Base-by-base conservation (phyloP, 2,797 vertebrate species). In the Poecilia wingei region DNA sequence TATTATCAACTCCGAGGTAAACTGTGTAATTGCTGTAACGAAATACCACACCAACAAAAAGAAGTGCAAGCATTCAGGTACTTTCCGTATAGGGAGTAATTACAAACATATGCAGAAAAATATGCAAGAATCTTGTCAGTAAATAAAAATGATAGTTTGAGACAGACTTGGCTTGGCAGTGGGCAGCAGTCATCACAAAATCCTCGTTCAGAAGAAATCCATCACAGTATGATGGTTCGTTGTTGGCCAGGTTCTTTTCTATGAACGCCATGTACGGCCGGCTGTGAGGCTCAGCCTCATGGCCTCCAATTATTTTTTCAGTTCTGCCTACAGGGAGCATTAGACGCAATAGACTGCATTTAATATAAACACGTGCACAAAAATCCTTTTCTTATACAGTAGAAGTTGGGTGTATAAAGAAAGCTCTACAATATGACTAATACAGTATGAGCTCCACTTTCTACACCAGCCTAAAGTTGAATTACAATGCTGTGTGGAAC, bases 121-220 rank as follows among this genome's bases (percentile, higher is more conserved):
- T 9, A 39, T 4, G 16, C 45, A 33, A 8, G 33, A 49, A 20
- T 49, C 3, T 33, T 49, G 28, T 36, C 8, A 10, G 9, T 2
- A 36, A 69, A 46, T 12, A 28, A 64, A 41, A 46, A 74, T 31
- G 47, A 10, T 28, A 20, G 9, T 72, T 43, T 51, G n/a, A 69
- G 43, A 88, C 91, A 79, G 36, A 94, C 94, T 1, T 0, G 8
- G 16, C 39, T 1, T 79, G 0, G 80, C 95, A 95, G 78, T 93
- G 91, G 61, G 93, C 93, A 1, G 94, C 92, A 31, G 93, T 94
- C 83, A 94, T 71, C 84, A 94, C 92, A 81, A 90, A 94, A 16
- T 94, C 83, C 12, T 93, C 59, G 10, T 43, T 91, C 55, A 95
- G 28, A 10, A 95, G 87, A 57, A 94, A 92, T n/a, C 92, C 94